Evolutionary conservation across 2,113 vertebrate genomes (phyloP), one percentile per base, ranked within the genome.

Genomic region (Amphilophus citrinellus): DNA sequence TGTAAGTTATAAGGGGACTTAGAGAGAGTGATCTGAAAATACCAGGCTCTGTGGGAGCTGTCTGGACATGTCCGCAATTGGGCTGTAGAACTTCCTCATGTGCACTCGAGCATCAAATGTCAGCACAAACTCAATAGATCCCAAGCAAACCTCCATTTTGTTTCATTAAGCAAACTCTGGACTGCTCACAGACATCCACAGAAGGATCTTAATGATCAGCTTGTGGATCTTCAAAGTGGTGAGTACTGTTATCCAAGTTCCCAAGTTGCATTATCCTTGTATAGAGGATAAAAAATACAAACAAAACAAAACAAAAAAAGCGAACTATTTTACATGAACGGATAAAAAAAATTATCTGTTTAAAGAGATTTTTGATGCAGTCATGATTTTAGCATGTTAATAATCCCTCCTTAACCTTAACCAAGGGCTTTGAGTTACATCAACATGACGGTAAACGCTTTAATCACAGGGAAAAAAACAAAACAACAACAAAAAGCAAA

Each of bases 51-150:
- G 0, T 53, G 44, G 44, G 24, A 71, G 66, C 66, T 50, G 66
- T 71, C 44, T 50, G 42, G 65, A 68, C 42, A 68, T 68, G 65
- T 47, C 65, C 5, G 0, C 24, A 24, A 71, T 71, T 53, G 44
- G 24, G 50, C 44, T 71, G 24, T 53, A 53, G 30, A 24, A 20
- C 44, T 71, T 71, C 24, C 18, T 22, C 15, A 71, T 71, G 66
- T 53, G 66, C 66, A 71, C 10, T 53, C 44, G 53, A 30, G 24
- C 66, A 32, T 50, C 66, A 71, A 71, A 71, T 71, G 66, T 71
- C 66, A 71, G 66, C 66, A 71, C 24, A 53, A 71, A 53, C 17
- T 30, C 66, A 53, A 50, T 44, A 71, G 65, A 71, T 50, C 65
- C 65, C 15, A 30, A 50, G 44, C 44, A 53, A 27, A 27, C 44